phyloP scores from a whole-genome alignment of 2,888 invertebrate species.

The Charanyca ferruginea region DNA sequence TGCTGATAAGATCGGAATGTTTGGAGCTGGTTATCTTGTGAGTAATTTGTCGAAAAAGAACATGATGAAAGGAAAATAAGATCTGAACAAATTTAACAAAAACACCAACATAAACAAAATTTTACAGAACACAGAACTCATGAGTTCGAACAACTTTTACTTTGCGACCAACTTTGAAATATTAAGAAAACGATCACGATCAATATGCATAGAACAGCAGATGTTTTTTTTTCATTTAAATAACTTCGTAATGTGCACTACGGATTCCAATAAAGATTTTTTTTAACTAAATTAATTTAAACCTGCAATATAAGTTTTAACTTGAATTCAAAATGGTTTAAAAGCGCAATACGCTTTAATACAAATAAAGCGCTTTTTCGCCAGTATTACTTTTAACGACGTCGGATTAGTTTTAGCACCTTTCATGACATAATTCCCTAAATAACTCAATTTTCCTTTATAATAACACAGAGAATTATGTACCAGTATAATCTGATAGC shows the following conservation, averaged over 20 bases:
- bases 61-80: background rate
- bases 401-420: background rate
- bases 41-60: background rate
- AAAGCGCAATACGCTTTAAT: background rate
- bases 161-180: too few relatives aligned
- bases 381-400: background rate
- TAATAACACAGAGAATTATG: slow-evolving; percentile 20
- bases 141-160: too few relatives aligned
- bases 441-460: slow-evolving; percentile 28
- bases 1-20: slow-evolving; percentile 11
- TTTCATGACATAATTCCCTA: background rate
- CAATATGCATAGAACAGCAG: too few relatives aligned
- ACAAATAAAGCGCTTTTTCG: background rate
- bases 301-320: background rate
- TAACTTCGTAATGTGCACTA: background rate
- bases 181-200: too few relatives aligned
- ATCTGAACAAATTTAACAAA: too few relatives aligned
- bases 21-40: background rate
- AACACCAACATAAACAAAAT: too few relatives aligned
- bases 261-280: background rate
- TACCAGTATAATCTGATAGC: slow-evolving; percentile 23
- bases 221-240: background rate
- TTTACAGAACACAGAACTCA: too few relatives aligned
- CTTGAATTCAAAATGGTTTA: background rate
- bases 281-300: background rate